These are phyloP conservation scores for Leptobrachium leishanense DNA, from an alignment of 2,113 vertebrate genomes.

Conservation along the genomic window DNA sequence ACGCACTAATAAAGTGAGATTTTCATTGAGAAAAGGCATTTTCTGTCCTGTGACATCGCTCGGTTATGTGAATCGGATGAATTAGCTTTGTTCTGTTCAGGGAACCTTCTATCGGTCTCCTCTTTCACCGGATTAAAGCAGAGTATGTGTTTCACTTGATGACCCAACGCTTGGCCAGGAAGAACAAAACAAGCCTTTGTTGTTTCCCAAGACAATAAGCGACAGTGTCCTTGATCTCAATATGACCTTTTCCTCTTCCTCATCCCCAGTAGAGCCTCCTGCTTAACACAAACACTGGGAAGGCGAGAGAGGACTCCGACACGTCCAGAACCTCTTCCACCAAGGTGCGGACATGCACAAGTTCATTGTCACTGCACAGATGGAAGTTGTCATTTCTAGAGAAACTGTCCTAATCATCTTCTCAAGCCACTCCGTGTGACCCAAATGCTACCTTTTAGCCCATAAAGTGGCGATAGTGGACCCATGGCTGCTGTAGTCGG, in stretches of 20 bases:
- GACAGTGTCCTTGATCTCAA: conserved; percentile 84
- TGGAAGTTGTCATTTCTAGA: conserved; percentile 98
- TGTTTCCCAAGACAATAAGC: conserved; percentile 77
- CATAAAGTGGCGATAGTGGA: conserved; percentile 80
- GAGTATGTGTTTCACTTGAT: conserved; percentile 78
- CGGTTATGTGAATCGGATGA: conserved; percentile 21
- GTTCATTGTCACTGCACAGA: conserved; percentile 95
- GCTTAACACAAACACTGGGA: conserved; percentile 84
- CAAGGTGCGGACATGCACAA: conserved; percentile 96
- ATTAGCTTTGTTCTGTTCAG: conserved; percentile 48
- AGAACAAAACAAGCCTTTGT: conserved; percentile 78
- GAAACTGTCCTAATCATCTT: conserved; percentile 97
- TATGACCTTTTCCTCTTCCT: conserved; percentile 81
- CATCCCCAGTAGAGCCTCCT: conserved; percentile 79
- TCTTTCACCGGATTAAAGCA: conserved; percentile 72
- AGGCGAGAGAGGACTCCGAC: conserved; percentile 91
- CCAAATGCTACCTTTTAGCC: conserved; percentile 96
- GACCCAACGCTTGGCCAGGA: conserved; percentile 66
- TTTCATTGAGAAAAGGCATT: too few species aligned
- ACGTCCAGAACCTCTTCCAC: conserved; percentile 85
- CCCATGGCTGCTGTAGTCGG: conserved; percentile 90
- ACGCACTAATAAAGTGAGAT: too few species aligned
- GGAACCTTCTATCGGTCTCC: conserved; percentile 41
- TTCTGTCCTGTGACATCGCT: too few species aligned
- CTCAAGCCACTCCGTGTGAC: conserved; percentile 89